Conservation (phyloP, 2,888 invertebrate species). For the Drosophila koepferae region DNA sequence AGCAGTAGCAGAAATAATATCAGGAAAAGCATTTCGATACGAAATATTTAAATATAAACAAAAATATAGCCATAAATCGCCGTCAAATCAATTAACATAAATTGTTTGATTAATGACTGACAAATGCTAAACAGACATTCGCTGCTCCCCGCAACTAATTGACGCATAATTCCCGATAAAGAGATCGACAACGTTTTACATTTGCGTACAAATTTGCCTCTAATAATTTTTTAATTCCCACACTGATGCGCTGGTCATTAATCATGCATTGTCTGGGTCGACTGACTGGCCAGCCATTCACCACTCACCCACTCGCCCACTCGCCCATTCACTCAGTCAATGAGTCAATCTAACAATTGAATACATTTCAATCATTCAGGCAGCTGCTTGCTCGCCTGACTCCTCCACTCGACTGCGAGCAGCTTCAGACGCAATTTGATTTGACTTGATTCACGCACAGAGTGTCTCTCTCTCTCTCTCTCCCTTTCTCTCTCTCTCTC, state of each 20-base stretch:
- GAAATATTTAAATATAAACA: slow-evolving; percentile 21
- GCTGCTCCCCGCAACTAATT: slow-evolving; percentile 58
- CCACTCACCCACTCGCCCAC: slow-evolving; percentile 36
- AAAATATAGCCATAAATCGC: slow-evolving; percentile 67
- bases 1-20: not conserved
- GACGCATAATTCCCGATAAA: slow-evolving; percentile 61
- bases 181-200: slow-evolving; percentile 52
- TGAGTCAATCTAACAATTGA: slow-evolving; percentile 77
- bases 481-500: not conserved
- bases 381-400: not conserved
- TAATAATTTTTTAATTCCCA: slow-evolving; percentile 77
- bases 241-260: slow-evolving; percentile 57
- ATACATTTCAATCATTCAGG: slow-evolving; percentile 76
- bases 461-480: not conserved
- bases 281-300: not conserved
- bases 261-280: slow-evolving; percentile 66
- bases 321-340: slow-evolving; percentile 22
- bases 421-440: slow-evolving; percentile 60
- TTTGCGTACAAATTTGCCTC: slow-evolving; percentile 37
- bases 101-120: slow-evolving; percentile 76
- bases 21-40: slow-evolving; percentile 1
- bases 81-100: slow-evolving; percentile 79
- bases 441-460: slow-evolving; percentile 46
- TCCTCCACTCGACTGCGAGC: not conserved
- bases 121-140: slow-evolving; percentile 65